phyloP scores from a whole-genome alignment of 2,113 vertebrate genomes.

The Cololabis saira region DNA sequence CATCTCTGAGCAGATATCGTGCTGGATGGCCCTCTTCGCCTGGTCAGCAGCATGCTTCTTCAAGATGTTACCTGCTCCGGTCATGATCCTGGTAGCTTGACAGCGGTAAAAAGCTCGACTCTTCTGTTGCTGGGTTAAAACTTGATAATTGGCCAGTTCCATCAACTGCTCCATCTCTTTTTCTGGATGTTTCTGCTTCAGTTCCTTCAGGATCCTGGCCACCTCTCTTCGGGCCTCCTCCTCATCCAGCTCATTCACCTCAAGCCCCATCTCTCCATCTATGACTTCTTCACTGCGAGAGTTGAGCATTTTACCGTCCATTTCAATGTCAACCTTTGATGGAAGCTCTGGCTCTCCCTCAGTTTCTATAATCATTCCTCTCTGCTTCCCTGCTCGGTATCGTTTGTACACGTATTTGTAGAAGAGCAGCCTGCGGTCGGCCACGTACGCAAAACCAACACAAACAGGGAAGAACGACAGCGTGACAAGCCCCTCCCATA shows the following conservation, averaged over 20 bases:
- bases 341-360: constrained; percentile 89
- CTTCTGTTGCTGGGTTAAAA: constrained; percentile 92
- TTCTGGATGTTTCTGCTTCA: constrained; percentile 94
- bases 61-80: constrained; percentile 91
- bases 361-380: constrained; percentile 94
- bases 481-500: constrained; percentile 97
- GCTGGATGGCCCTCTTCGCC: constrained; percentile 87
- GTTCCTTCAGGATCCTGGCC: constrained; percentile 91
- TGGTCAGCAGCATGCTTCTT: constrained; percentile 93
- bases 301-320: constrained; percentile 90
- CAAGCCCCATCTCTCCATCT: constrained; percentile 82
- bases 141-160: constrained; percentile 93
- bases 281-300: constrained; percentile 86
- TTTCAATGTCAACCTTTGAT: constrained; percentile 90
- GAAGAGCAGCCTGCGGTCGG: constrained; percentile 94
- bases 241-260: constrained; percentile 88
- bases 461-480: constrained; percentile 97
- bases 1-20: constrained; percentile 85
- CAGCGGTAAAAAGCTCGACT: constrained; percentile 96
- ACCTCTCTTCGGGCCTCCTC: constrained; percentile 91
- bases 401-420: constrained; percentile 96
- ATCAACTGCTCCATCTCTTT: constrained; percentile 93
- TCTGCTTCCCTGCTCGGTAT: constrained; percentile 90
- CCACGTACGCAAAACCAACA: constrained; percentile 93
- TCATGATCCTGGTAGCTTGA: constrained; percentile 94